Evolutionary conservation across 2,888 invertebrate species (phyloP).

Genomic region (Portevinia maculata): DNA sequence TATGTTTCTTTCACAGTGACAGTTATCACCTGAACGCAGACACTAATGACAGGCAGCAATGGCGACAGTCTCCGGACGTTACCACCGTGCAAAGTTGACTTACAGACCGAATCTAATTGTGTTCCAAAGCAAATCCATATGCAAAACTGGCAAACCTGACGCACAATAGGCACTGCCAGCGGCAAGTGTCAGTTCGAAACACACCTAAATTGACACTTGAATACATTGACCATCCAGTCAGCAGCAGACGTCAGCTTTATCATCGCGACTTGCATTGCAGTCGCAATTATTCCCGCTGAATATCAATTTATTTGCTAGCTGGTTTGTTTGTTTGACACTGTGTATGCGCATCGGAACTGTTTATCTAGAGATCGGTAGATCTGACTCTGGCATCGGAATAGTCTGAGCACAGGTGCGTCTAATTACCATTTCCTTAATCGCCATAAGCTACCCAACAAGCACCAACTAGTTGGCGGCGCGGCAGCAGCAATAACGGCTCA

Average conservation of each 20-base stretch:
- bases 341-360: conserved; percentile 64
- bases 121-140: conserved; percentile 47
- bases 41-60: conserved; percentile 26
- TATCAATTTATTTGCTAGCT: conserved; percentile 70
- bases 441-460: conserved; percentile 68
- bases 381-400: conserved; percentile 33
- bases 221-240: conserved; percentile 56
- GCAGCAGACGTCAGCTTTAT: conserved; percentile 56
- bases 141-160: conserved; percentile 62
- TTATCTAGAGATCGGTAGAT: conserved; percentile 19
- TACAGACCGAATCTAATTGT: conserved; percentile 67
- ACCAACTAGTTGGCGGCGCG: conserved; percentile 29
- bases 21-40: conserved; percentile 46
- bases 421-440: conserved; percentile 74
- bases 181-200: conserved; percentile 32
- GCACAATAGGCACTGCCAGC: background rate
- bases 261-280: conserved; percentile 46
- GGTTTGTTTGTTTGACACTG: conserved; percentile 66
- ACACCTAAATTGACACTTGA: conserved; percentile 73
- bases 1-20: conserved; percentile 18
- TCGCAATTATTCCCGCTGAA: conserved; percentile 60
- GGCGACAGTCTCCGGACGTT: conserved; percentile 32
- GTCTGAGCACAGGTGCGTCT: conserved; percentile 69
- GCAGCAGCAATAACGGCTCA: conserved; percentile 46
- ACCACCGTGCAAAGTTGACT: conserved; percentile 58